Conservation (phyloP, 1,140 invertebrate species). For the Dendrolimus kikuchii region DNA sequence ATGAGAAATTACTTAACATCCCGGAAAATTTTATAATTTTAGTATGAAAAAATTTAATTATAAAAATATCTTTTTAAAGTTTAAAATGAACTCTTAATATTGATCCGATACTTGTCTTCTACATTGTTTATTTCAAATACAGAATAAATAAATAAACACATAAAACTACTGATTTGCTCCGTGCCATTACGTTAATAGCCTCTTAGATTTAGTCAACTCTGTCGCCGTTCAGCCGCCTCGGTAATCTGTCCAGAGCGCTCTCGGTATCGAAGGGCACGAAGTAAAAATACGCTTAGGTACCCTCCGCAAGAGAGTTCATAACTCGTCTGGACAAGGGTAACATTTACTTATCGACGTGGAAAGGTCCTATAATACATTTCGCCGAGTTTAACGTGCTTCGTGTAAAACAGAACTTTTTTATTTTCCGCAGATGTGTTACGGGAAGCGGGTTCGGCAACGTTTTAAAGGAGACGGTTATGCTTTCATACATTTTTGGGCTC, state of each 20-base stretch:
- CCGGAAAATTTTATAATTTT: too few relatives aligned
- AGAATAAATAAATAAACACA: too few relatives aligned
- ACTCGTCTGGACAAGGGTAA: slow-evolving; percentile 44
- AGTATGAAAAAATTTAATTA: too few relatives aligned
- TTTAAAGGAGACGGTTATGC: not conserved
- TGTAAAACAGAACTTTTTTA: slow-evolving; percentile 39
- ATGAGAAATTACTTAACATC: too few relatives aligned
- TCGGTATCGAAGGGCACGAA: slow-evolving; percentile 19
- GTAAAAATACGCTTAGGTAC: slow-evolving; percentile 34
- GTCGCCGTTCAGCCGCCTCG: slow-evolving; percentile 16
- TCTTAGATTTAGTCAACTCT: slow-evolving; percentile 22
- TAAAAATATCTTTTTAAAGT: too few relatives aligned
- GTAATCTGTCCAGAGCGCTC: slow-evolving; percentile 27
- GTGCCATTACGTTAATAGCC: slow-evolving; percentile 25
- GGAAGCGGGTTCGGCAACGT: slow-evolving; percentile 13
- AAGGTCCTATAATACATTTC: slow-evolving; percentile 52
- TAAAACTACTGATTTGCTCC: slow-evolving; percentile 1
- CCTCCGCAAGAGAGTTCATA: slow-evolving; percentile 34
- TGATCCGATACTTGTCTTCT: too few relatives aligned
- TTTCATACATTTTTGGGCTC: slow-evolving; percentile 13
- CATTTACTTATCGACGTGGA: slow-evolving; percentile 59
- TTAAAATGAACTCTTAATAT: too few relatives aligned
- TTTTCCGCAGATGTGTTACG: slow-evolving; percentile 28
- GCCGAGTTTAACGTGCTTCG: slow-evolving; percentile 19
- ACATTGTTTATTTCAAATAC: too few relatives aligned